Evolutionary conservation across 1,140 invertebrate genomes (phyloP).

Genomic region (Lepidurus packardi): DNA sequence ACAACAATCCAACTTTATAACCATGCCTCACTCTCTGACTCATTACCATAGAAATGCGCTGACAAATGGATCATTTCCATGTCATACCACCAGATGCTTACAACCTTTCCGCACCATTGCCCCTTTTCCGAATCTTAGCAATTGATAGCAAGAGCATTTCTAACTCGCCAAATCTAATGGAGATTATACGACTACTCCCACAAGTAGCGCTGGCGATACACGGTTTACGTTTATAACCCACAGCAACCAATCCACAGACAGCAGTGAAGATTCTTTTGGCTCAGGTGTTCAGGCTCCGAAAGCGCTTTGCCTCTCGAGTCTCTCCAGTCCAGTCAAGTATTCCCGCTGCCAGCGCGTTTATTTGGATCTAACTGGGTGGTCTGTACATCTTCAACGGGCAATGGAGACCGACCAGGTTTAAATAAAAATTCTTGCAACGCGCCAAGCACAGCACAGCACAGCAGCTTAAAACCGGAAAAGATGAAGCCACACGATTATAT

Average conservation of each 20-base stretch:
- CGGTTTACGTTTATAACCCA: neutral
- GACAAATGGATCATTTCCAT: slow-evolving; percentile 15
- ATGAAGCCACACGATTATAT: neutral
- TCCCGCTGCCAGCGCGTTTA: neutral
- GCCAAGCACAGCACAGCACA: too few relatives aligned
- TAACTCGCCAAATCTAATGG: slow-evolving; percentile 7
- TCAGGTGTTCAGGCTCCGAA: neutral
- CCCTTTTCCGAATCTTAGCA: neutral
- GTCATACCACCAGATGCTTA: slow-evolving; percentile 3
- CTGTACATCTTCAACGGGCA: neutral
- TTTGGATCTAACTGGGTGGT: neutral
- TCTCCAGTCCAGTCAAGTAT: too few relatives aligned
- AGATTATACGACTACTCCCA: neutral
- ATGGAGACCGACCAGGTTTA: neutral
- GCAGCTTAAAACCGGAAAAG: too few relatives aligned
- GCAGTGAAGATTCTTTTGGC: neutral
- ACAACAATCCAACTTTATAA: neutral
- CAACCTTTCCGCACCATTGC: slow-evolving; percentile 12
- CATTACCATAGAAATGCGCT: neutral
- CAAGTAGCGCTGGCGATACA: neutral
- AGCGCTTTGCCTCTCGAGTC: neutral
- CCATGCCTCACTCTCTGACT: neutral
- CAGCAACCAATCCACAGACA: neutral
- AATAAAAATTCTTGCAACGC: neutral
- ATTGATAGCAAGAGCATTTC: slow-evolving; percentile 5